These are phyloP conservation scores for Erythrocercus mccallii DNA, from an alignment of 2,113 vertebrate species.

Conservation along the genomic window DNA sequence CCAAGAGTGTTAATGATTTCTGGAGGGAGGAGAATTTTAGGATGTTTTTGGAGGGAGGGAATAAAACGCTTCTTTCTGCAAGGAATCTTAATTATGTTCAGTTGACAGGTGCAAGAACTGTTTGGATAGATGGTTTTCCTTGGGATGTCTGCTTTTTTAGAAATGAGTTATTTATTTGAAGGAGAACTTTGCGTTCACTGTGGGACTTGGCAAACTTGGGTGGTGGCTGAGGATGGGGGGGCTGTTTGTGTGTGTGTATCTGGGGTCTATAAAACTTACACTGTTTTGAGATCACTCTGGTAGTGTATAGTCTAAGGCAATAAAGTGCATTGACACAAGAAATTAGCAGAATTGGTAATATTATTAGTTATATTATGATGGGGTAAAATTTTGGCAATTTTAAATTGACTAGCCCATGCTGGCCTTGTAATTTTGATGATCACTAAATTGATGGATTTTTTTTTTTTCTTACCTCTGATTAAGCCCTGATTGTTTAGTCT, in stretches of 20 bases:
- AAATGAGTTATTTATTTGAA: not conserved
- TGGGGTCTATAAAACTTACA: not conserved
- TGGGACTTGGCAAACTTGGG: not conserved
- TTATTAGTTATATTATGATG: not conserved
- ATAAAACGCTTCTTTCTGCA: not conserved
- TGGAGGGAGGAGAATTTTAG: not conserved
- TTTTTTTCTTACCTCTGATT: not conserved
- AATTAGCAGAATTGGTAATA: not conserved
- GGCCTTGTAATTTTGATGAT: not conserved
- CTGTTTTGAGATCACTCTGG: not conserved
- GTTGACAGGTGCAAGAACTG: conserved; percentile 40
- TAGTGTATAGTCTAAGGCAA: not conserved
- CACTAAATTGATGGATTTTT: not conserved
- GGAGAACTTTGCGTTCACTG: not conserved
- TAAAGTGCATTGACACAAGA: not conserved
- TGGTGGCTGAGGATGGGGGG: not conserved
- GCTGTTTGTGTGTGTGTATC: not conserved
- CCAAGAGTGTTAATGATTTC: not conserved
- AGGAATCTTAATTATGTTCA: not conserved
- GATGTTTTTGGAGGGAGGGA: not conserved
- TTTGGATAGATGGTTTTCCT: not conserved
- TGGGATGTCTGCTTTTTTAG: not conserved
- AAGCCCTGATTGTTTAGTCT: not conserved
- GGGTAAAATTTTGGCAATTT: not conserved
- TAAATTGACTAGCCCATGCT: not conserved